Percentiles rank a stretch among this genome's conserved stretches.
phyloP scores from a whole-genome alignment of 2,888 invertebrate genomes.

The Cephus sareptanus region DNA sequence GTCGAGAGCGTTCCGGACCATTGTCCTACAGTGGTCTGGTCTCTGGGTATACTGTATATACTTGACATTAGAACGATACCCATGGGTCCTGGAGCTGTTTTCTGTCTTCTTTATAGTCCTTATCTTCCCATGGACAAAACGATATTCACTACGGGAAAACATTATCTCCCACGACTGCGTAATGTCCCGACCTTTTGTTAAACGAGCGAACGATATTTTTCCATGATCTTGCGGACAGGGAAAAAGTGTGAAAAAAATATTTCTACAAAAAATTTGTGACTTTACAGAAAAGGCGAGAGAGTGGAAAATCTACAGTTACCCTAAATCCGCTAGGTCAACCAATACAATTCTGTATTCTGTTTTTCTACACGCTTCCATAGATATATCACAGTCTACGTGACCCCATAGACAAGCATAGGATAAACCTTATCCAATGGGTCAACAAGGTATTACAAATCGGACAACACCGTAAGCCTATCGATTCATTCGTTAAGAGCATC shows the following conservation, averaged over 20 bases:
- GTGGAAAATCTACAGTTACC: neutral
- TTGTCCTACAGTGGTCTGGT: conserved; percentile 46
- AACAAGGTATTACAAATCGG: neutral
- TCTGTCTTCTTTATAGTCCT: conserved; percentile 7
- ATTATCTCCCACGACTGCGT: neutral
- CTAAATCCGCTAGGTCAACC: neutral
- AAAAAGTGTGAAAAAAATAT: neutral
- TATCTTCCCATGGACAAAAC: conserved; percentile 33
- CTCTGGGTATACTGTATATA: conserved; percentile 40
- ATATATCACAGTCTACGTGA: neutral
- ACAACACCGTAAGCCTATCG: neutral
- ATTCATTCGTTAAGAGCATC: neutral
- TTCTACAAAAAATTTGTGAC: too few relatives aligned
- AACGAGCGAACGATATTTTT: neutral
- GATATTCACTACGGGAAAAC: neutral
- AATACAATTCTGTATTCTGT: neutral
- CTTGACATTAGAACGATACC: conserved; percentile 52
- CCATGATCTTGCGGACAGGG: neutral
- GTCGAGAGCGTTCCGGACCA: conserved; percentile 44
- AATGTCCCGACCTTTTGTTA: neutral
- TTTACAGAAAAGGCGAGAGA: too few relatives aligned
- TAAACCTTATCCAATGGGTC: neutral
- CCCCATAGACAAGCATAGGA: neutral
- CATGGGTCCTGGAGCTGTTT: conserved; percentile 40
- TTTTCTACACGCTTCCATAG: neutral